Evolutionary conservation across 2,113 vertebrate species (phyloP).

Genomic region (Platysternon megacephalum): DNA sequence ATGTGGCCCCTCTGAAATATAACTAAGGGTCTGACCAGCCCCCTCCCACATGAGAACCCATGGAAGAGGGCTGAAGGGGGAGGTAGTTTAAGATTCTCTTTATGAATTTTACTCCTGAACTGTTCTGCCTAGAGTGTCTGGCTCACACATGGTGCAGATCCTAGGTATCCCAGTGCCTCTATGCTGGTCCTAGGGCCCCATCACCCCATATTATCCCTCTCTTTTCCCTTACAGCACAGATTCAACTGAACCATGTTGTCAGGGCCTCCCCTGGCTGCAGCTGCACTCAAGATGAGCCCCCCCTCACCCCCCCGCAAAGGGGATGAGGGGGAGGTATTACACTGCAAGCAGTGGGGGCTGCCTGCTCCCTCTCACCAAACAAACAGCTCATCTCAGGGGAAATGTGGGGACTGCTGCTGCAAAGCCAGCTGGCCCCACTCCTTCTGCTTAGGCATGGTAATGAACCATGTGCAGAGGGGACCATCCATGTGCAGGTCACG

Average conservation of each 20-base stretch:
- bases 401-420: not conserved
- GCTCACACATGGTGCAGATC: not conserved
- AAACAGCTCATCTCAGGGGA: not conserved
- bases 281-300: not conserved
- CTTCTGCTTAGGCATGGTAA: not conserved
- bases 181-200: accelerated
- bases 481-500: not conserved
- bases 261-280: not conserved
- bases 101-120: accelerated
- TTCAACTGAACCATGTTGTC: accelerated
- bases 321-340: not conserved
- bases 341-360: not conserved
- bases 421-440: not conserved
- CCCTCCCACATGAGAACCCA: not conserved
- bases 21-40: not conserved
- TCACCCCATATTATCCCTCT: not conserved
- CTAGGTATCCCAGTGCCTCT: not conserved
- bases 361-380: not conserved
- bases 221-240: not conserved
- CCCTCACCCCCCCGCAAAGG: not conserved
- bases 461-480: not conserved
- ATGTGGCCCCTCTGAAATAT: not conserved
- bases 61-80: not conserved
- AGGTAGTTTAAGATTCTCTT: not conserved
- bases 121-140: not conserved